These are phyloP conservation scores for Balanococcus diminutus DNA, from an alignment of 2,888 invertebrate species.

Conservation along the genomic window DNA sequence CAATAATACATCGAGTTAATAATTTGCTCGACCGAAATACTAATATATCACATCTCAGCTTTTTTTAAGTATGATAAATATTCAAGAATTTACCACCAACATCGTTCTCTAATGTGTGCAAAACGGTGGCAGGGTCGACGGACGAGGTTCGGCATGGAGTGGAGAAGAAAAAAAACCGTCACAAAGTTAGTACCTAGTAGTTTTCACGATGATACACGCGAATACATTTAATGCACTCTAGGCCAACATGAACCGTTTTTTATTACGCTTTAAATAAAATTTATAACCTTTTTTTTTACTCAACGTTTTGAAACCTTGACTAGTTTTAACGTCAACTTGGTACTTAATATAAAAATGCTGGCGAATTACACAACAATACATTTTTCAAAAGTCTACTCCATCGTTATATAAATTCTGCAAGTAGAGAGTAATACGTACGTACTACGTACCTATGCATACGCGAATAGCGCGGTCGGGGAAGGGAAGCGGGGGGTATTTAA, in stretches of 20 bases:
- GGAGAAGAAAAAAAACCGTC: background rate
- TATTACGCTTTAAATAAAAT: conserved; percentile 42
- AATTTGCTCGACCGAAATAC: conserved; percentile 40
- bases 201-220: conserved; percentile 27
- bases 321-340: conserved; percentile 29
- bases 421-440: background rate
- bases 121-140: background rate
- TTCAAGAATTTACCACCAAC: conserved; percentile 6
- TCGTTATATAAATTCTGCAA: conserved; percentile 34
- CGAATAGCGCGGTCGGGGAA: background rate
- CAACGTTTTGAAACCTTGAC: conserved; percentile 12
- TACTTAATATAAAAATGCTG: conserved; percentile 36
- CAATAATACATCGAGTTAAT: conserved; percentile 1
- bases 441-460: background rate
- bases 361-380: conserved; percentile 9
- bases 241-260: conserved; percentile 38
- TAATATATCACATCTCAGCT: conserved; percentile 35
- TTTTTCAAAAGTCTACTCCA: conserved; percentile 32
- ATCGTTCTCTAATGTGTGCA: background rate
- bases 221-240: conserved; percentile 39
- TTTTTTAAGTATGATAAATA: conserved; percentile 40
- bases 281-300: background rate
- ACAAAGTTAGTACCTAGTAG: background rate
- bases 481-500: background rate
- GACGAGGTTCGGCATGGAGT: background rate